These are phyloP conservation scores for Halcyon senegalensis DNA, from an alignment of 2,113 vertebrate species.

Conservation along the genomic window DNA sequence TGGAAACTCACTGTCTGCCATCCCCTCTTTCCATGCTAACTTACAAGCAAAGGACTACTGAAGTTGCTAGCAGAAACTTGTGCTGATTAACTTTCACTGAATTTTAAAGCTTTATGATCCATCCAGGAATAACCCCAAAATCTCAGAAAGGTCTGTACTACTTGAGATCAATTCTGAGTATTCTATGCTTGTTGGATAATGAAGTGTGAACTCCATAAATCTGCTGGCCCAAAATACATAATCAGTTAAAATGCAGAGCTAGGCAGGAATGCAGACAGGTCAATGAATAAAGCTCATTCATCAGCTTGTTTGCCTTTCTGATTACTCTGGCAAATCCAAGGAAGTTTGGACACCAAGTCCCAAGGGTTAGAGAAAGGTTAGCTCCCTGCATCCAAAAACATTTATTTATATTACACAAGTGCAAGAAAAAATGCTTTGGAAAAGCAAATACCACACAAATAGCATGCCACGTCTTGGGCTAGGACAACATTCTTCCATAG, in stretches of 20 bases:
- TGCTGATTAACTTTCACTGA: background rate
- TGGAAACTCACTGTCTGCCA: background rate
- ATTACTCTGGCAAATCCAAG: background rate
- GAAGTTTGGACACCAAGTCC: background rate
- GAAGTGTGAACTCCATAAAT: constrained; percentile 36
- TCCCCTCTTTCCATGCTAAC: background rate
- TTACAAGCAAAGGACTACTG: background rate
- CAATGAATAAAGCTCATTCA: constrained; percentile 25
- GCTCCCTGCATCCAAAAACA: background rate
- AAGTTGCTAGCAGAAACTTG: background rate
- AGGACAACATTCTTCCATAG: background rate
- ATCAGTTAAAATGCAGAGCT: constrained; percentile 11
- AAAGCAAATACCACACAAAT: background rate
- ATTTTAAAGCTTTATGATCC: background rate
- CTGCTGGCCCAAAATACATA: constrained; percentile 16
- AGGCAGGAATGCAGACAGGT: constrained; percentile 33
- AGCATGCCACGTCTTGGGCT: background rate
- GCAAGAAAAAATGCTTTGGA: background rate
- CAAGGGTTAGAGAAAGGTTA: constrained; percentile 14
- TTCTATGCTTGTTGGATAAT: constrained; percentile 11
- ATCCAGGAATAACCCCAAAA: background rate
- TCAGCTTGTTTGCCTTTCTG: constrained; percentile 40
- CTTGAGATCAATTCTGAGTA: background rate
- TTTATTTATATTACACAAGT: constrained; percentile 1
- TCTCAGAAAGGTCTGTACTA: background rate